Conservation (phyloP, 2,113 vertebrate genomes). For the Ancistrus triradiatus region DNA sequence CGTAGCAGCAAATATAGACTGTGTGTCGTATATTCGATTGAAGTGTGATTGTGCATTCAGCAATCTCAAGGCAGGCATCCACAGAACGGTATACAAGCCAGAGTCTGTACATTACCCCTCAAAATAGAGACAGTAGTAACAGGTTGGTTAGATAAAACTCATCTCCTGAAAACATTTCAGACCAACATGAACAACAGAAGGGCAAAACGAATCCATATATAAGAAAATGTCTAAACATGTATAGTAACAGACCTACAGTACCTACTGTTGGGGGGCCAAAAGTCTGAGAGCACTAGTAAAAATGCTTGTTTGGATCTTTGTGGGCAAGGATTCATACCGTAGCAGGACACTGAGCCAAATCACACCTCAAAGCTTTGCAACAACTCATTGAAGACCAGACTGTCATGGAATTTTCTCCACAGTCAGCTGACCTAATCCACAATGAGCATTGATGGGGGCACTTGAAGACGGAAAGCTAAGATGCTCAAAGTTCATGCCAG, state of each 20-base stretch:
- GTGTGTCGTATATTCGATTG: slow-evolving; percentile 61
- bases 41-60: slow-evolving; percentile 55
- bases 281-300: no score
- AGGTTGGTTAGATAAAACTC: slow-evolving; percentile 61
- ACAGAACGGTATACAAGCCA: slow-evolving; percentile 53
- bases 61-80: slow-evolving; percentile 63
- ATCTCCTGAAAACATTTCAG: slow-evolving; percentile 64
- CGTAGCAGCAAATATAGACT: slow-evolving; percentile 62
- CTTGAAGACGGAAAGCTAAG: no score
- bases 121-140: slow-evolving; percentile 62
- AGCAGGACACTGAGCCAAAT: no score
- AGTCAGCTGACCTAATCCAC: no score
- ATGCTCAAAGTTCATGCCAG: no score
- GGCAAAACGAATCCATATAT: slow-evolving; percentile 1
- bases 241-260: neutral
- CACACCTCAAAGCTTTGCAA: no score
- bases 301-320: no score
- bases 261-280: no score
- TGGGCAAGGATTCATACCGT: no score
- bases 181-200: slow-evolving; percentile 40
- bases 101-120: slow-evolving; percentile 66
- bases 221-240: slow-evolving; percentile 7
- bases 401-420: no score
- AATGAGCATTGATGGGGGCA: no score
- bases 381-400: no score